Evolutionary conservation across 2,888 invertebrate species (phyloP).

Genomic region (Labia minor): DNA sequence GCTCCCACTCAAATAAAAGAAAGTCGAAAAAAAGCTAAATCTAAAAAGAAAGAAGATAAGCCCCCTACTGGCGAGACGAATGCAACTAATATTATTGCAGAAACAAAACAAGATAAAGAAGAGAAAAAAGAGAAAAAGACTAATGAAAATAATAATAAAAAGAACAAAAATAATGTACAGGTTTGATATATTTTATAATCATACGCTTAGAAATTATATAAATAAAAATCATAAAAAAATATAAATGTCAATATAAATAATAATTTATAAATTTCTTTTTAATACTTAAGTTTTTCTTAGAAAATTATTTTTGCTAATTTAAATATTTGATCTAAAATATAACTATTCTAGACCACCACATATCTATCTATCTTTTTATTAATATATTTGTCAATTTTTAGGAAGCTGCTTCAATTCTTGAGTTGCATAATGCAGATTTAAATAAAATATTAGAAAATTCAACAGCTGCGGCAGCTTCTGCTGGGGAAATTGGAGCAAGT

Average conservation of each 20-base stretch:
- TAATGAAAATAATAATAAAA: conserved; percentile 26
- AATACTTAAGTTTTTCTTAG: too few relatives aligned
- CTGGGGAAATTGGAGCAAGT: conserved; percentile 25
- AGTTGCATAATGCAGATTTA: conserved; percentile 30
- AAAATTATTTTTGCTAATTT: too few relatives aligned
- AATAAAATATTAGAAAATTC: background rate
- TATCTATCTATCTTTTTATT: too few relatives aligned
- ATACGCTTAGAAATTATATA: too few relatives aligned
- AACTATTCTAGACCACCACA: too few relatives aligned
- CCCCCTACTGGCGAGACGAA: background rate
- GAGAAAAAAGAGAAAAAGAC: conserved; percentile 17
- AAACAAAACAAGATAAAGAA: conserved; percentile 4
- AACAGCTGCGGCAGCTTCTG: conserved; percentile 15
- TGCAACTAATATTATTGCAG: background rate
- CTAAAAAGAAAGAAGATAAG: background rate
- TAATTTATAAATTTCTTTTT: too few relatives aligned
- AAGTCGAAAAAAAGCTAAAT: background rate
- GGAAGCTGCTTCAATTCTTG: background rate
- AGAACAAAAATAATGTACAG: conserved; percentile 15
- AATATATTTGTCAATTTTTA: too few relatives aligned
- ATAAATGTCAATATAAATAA: too few relatives aligned
- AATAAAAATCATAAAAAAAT: too few relatives aligned
- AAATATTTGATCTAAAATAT: too few relatives aligned
- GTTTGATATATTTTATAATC: too few relatives aligned
- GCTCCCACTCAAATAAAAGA: conserved; percentile 8